Evolutionary conservation across 2,888 invertebrate genomes (phyloP).

Genomic region (Xestia c-nigrum): DNA sequence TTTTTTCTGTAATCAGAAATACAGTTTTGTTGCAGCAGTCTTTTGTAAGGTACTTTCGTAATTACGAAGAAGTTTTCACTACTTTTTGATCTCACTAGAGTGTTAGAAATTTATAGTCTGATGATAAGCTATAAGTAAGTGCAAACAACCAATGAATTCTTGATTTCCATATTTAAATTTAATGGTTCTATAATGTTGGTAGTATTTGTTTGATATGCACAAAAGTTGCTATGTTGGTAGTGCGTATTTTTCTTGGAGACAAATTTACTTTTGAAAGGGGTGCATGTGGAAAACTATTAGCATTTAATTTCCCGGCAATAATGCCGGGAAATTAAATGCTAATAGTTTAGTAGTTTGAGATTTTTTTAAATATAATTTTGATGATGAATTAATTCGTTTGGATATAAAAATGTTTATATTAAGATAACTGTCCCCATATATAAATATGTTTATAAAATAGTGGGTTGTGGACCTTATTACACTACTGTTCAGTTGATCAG

Average conservation of each 20-base stretch:
- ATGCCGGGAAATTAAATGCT: no score
- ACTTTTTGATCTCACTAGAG: not conserved
- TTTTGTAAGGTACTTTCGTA: slow-evolving; percentile 36
- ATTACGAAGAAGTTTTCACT: not conserved
- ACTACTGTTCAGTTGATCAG: not conserved
- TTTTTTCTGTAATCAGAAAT: slow-evolving; percentile 52
- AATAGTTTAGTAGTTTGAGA: no score
- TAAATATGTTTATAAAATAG: not conserved
- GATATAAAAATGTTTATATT: not conserved
- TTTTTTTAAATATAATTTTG: no score
- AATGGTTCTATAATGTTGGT: slow-evolving; percentile 39
- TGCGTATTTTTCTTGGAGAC: not conserved
- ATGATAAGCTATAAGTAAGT: slow-evolving; percentile 22
- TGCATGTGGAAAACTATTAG: no score
- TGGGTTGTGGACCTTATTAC: slow-evolving; percentile 13
- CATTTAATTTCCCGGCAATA: not conserved
- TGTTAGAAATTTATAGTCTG: not conserved
- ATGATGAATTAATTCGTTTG: not conserved
- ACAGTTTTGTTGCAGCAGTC: slow-evolving; percentile 56
- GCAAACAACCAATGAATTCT: slow-evolving; percentile 24
- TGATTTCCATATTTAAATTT: slow-evolving; percentile 32
- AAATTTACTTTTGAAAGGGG: not conserved
- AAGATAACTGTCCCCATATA: not conserved
- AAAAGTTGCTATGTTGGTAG: slow-evolving; percentile 32
- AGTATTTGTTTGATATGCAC: slow-evolving; percentile 21